Evolutionary conservation across 92 coral and sea anemone species (phyloP), one percentile per base, ranked within the genome.

Genomic region (Muricea muricata): DNA sequence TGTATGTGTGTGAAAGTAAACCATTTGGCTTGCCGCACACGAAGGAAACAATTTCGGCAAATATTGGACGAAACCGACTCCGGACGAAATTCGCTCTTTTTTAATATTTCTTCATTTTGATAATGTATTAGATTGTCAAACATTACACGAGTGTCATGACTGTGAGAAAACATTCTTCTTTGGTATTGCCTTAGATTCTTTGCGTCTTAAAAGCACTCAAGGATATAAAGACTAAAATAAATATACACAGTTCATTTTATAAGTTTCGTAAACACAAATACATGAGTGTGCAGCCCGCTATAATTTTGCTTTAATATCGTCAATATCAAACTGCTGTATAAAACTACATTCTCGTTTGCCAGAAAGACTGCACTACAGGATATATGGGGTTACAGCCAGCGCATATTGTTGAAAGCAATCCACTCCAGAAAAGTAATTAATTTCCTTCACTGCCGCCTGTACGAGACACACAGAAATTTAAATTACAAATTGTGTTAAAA

Each of bases 351-450:
- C 33, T 25, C 15, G 68, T 60, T 24, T 60, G 26, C 33, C 10
- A 60, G n/a, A n/a, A n/a, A n/a, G n/a, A n/a, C n/a, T 63, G 34
- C 28, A 63, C 70, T 63, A 63, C 70, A 63, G 70, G 70, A 63
- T 63, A 63, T 63, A 63, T n/a, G n/a, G n/a, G n/a, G n/a, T n/a
- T n/a, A n/a, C n/a, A n/a, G n/a, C n/a, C 15, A 63, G 13, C 37
- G 37, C 30, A 30, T 39, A 63, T 63, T 57, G 65, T 57, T 57
- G 21, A 14, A 10, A 57, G 6, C 65, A 20, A 57, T 37, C n/a
- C 70, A 30, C 37, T 63, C 18, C 39, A 63, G 30, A 30, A 52
- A 63, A 63, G 70, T 28, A 63, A 63, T 63, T 63, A 63, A 63
- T 63, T 63, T 63, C n/a, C 65, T 57, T 57, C 65, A 57, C 28